Evolutionary conservation across 2,888 invertebrate species (phyloP).

Genomic region (Melanchra persicariae): DNA sequence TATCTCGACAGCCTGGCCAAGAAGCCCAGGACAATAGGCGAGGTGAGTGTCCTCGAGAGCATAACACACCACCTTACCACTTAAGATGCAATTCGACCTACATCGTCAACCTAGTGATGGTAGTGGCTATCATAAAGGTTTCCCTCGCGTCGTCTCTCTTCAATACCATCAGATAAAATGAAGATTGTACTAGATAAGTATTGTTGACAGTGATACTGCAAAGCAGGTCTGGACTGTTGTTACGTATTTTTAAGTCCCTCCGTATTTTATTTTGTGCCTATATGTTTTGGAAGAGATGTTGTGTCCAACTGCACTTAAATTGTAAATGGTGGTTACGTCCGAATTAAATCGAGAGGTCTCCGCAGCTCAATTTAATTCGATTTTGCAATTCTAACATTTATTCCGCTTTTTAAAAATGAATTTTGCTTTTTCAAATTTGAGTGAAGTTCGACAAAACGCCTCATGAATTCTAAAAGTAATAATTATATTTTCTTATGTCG

Average conservation of each 20-base stretch:
- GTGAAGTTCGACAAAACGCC: constrained; percentile 90
- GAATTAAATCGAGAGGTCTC: constrained; percentile 72
- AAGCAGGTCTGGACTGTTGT: constrained; percentile 89
- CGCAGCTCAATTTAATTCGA: constrained; percentile 74
- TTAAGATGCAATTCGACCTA: constrained; percentile 91
- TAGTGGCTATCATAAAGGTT: constrained; percentile 89
- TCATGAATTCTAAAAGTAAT: constrained; percentile 64
- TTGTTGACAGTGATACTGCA: constrained; percentile 89
- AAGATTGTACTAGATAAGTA: constrained; percentile 85
- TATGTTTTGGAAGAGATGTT: constrained; percentile 83
- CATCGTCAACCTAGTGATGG: constrained; percentile 90
- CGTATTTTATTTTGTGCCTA: constrained; percentile 75
- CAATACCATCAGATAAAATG: constrained; percentile 90
- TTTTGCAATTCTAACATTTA: constrained; percentile 76
- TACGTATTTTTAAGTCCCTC: constrained; percentile 89
- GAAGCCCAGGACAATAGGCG: constrained; percentile 87
- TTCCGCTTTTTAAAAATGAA: constrained; percentile 76
- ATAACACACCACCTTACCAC: constrained; percentile 89
- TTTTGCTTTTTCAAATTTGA: constrained; percentile 86
- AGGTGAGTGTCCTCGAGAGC: constrained; percentile 90
- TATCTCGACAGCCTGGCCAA: constrained; percentile 88
- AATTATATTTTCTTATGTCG: constrained; percentile 52
- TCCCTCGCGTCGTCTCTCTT: constrained; percentile 89
- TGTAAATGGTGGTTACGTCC: constrained; percentile 86
- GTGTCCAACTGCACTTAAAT: constrained; percentile 91